Evolutionary conservation across 2,888 invertebrate species (phyloP).

Genomic region (Eremobia ochroleuca): DNA sequence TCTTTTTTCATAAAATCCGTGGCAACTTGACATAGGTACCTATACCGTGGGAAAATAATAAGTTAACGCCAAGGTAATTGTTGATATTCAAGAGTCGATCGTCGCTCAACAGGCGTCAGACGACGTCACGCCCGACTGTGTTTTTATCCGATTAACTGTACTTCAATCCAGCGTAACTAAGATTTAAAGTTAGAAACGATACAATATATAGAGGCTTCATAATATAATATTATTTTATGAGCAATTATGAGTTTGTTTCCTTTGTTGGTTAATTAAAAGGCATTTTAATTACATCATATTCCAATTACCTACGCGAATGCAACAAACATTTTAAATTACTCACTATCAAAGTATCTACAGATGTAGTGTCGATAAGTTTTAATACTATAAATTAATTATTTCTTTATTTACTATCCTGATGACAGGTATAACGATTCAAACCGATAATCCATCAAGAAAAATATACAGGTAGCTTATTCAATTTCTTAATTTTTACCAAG

Average conservation of each 20-base stretch:
- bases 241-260: slow-evolving; percentile 9
- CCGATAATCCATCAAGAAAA: slow-evolving; percentile 2
- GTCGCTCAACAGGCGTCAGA: slow-evolving; percentile 80
- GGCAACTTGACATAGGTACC: slow-evolving; percentile 9
- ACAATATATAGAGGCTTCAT: not conserved
- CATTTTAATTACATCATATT: slow-evolving; percentile 2
- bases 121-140: slow-evolving; percentile 81
- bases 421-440: not conserved
- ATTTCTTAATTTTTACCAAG: slow-evolving; percentile 1
- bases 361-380: slow-evolving; percentile 40
- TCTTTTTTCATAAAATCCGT: slow-evolving; percentile 15
- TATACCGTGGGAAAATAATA: slow-evolving; percentile 81
- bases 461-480: not conserved
- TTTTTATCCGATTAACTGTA: slow-evolving; percentile 61
- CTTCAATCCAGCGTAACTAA: slow-evolving; percentile 42
- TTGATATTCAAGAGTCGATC: slow-evolving; percentile 76
- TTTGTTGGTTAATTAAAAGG: not conserved
- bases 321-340: slow-evolving; percentile 28
- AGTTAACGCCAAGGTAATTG: slow-evolving; percentile 78
- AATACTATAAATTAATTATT: slow-evolving; percentile 42
- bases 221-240: not conserved
- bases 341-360: slow-evolving; percentile 32
- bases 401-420: slow-evolving; percentile 18
- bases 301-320: slow-evolving; percentile 2
- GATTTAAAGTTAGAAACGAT: slow-evolving; percentile 27